These are phyloP conservation scores for Etheostoma nigrum DNA, from an alignment of 2,797 vertebrate species.

Conservation along the genomic window DNA sequence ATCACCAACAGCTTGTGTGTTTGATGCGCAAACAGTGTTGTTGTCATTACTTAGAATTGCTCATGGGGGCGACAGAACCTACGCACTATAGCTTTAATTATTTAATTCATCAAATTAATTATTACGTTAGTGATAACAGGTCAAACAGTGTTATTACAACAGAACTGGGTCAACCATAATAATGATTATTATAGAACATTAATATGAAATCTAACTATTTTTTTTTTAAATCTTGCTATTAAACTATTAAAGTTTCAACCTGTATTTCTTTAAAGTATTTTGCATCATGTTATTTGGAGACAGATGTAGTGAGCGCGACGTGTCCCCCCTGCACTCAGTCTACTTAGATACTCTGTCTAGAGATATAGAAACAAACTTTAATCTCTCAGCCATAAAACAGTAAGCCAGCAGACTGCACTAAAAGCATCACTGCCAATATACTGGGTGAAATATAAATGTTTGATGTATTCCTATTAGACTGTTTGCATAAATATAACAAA, in stretches of 20 bases:
- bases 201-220: background rate
- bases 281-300: background rate
- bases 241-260: background rate
- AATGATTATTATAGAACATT: background rate
- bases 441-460: constrained; percentile 7
- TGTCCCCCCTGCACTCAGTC: background rate
- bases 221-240: background rate
- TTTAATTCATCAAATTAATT: background rate
- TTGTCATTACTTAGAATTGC: too few species aligned
- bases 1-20: too few species aligned
- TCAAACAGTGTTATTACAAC: background rate
- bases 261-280: constrained; percentile 5
- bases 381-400: constrained; percentile 9
- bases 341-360: background rate
- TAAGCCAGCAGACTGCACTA: background rate
- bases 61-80: too few species aligned
- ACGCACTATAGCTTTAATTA: too few species aligned
- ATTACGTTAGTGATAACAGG: background rate
- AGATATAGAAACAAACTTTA: background rate
- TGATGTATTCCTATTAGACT: background rate
- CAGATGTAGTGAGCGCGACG: background rate
- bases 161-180: background rate
- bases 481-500: background rate
- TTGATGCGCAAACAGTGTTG: too few species aligned
- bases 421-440: constrained; percentile 6